Evolutionary conservation across 2,797 vertebrate genomes (phyloP), one percentile per base, ranked within the genome.

Genomic region (Babyrousa celebensis): DNA sequence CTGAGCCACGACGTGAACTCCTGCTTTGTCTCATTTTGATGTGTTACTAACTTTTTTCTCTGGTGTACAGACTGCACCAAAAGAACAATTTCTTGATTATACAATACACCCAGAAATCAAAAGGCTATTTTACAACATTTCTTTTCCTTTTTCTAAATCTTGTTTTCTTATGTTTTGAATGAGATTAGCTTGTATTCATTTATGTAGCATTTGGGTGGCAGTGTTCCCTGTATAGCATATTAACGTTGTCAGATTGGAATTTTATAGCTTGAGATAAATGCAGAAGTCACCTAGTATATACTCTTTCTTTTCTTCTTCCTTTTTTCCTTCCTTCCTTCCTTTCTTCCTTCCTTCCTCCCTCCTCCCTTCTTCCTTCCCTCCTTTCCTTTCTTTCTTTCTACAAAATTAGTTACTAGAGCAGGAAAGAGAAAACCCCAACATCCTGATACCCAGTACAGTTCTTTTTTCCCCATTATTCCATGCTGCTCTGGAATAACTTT

Each of bases 401-500:
- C n/a, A 83, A 70, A 91, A 6, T 68, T 91, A 91, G 79, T 85
- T 89, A 82, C 17, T 77, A 85, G 65, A 94, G 52, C 15, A 86
- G 27, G 27, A 43, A 48, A 72, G 77, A 89, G 78, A 91, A 85
- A 96, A 54, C 15, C 18, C 71, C 43, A 23, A 29, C 85, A 79
- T 72, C 16, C 62, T 85, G 86, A 95, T 43, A 40, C 54, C 84
- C 27, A 92, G 43, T 58, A 65, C 70, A 89, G 20, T 77, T 78
- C 62, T 92, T 89, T 75, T 82, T 94, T n/a, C 83, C 56, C 83
- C 60, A 82, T 78, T 75, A 91, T 90, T 84, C 58, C 77, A 17
- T 56, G 84, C 88, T 96, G 93, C 93, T 96, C 94, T 95, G 91
- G 89, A 96, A 97, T 96, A 96, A 96, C 97, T 96, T 97, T 94